Percentiles rank a stretch among this genome's conserved stretches.
Evolutionary conservation across 2,113 vertebrate genomes (phyloP).

Genomic region (Rutilus rutilus): DNA sequence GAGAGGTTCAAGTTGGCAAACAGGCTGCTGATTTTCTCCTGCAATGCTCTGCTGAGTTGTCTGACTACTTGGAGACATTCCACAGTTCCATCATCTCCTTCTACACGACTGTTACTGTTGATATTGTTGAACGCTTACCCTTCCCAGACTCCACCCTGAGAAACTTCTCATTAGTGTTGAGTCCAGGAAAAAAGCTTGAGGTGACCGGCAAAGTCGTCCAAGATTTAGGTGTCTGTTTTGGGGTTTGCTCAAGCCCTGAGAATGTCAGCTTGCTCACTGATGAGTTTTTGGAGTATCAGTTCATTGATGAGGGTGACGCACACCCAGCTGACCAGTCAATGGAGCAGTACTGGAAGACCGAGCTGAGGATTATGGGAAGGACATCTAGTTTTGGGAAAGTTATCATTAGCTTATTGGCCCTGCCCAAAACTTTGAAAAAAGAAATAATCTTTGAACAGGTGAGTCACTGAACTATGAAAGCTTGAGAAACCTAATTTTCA

Average conservation of each 20-base stretch:
- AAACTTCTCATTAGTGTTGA: constrained; percentile 61
- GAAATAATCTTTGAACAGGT: constrained; percentile 68
- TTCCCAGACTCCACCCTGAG: constrained; percentile 50
- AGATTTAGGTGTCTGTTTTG: constrained; percentile 54
- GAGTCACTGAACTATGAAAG: constrained; percentile 27
- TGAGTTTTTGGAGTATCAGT: constrained; percentile 60
- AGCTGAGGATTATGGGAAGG: constrained; percentile 48
- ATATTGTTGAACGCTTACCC: constrained; percentile 62
- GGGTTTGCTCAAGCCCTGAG: constrained; percentile 43
- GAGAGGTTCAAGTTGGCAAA: constrained; percentile 54
- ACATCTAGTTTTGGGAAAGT: constrained; percentile 59
- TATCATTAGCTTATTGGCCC: constrained; percentile 66
- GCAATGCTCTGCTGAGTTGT: constrained; percentile 38
- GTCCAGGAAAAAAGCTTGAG: constrained; percentile 49
- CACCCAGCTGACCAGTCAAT: background rate
- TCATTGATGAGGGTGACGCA: constrained; percentile 17
- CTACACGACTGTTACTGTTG: constrained; percentile 60
- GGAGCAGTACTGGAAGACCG: constrained; percentile 60
- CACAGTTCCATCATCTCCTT: constrained; percentile 53
- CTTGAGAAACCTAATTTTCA: background rate
- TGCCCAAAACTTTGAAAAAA: constrained; percentile 64
- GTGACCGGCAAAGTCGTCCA: constrained; percentile 39
- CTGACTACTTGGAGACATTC: constrained; percentile 48
- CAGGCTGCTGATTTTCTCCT: constrained; percentile 54
- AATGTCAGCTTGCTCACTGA: constrained; percentile 43